Percentiles rank a stretch among this genome's conserved stretches.
phyloP scores from a whole-genome alignment of 2,797 vertebrate genomes.

The Sebastes minor region DNA sequence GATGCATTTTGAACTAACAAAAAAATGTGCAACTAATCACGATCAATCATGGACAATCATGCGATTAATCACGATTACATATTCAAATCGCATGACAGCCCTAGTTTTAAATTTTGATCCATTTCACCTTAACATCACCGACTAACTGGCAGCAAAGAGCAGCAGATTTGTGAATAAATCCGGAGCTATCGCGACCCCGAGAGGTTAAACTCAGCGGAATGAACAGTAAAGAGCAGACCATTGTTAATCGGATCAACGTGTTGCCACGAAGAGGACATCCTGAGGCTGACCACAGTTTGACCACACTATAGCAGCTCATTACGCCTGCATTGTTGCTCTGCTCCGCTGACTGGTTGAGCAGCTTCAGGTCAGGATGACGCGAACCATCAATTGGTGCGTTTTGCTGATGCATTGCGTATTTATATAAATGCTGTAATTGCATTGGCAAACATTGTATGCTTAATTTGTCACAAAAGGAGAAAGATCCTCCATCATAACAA shows the following conservation, averaged over 20 bases:
- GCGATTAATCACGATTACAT: neutral
- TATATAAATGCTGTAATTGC: slow-evolving; percentile 47
- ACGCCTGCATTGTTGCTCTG: slow-evolving; percentile 48
- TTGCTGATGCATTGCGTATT: slow-evolving; percentile 54
- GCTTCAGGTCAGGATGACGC: slow-evolving; percentile 60
- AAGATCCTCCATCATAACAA: slow-evolving; percentile 24
- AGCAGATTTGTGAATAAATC: slow-evolving; percentile 13
- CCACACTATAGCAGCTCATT: slow-evolving; percentile 62
- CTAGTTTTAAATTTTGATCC: slow-evolving; percentile 2
- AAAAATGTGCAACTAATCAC: neutral
- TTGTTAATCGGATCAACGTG: slow-evolving; percentile 62
- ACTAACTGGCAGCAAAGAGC: neutral
- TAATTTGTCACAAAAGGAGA: slow-evolving; percentile 59
- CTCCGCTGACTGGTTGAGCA: slow-evolving; percentile 43
- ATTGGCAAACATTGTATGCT: slow-evolving; percentile 60
- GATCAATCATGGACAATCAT: too few species aligned
- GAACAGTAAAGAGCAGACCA: slow-evolving; percentile 9
- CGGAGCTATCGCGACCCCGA: neutral
- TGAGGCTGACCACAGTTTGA: slow-evolving; percentile 60
- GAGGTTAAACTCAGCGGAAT: slow-evolving; percentile 15
- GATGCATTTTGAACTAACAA: too few species aligned
- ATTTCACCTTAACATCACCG: neutral
- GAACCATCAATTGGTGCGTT: slow-evolving; percentile 49
- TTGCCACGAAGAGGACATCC: slow-evolving; percentile 56
- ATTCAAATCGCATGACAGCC: too few species aligned